Evolutionary conservation across 2,797 vertebrate genomes (phyloP).

Genomic region (Macropodus opercularis): DNA sequence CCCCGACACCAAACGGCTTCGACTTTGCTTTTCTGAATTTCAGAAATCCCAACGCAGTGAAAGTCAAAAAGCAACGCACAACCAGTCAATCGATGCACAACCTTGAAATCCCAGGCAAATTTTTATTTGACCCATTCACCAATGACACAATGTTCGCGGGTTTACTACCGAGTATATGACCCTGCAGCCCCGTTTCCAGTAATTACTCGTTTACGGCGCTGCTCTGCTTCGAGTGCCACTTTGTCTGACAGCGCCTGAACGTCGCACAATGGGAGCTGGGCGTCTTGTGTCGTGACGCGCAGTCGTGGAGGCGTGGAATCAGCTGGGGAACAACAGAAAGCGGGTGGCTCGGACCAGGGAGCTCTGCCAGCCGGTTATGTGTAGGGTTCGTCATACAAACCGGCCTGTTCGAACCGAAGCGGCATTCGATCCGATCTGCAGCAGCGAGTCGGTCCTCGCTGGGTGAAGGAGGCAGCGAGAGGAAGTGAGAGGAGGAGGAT

Average conservation of each 20-base stretch:
- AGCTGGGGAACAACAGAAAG: constrained; percentile 81
- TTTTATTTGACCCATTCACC: too few species aligned
- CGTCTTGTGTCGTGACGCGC: constrained; percentile 67
- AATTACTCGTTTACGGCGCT: not conserved
- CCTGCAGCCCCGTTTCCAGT: rapidly evolving
- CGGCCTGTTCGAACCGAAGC: not conserved
- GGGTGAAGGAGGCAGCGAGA: constrained; percentile 27
- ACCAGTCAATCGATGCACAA: not conserved
- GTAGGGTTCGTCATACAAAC: constrained; percentile 9
- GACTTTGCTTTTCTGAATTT: not conserved
- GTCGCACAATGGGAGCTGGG: constrained; percentile 43
- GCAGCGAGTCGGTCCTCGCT: constrained; percentile 11
- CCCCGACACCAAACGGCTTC: rapidly evolving
- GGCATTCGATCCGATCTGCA: not conserved
- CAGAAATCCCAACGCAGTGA: not conserved
- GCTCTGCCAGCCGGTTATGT: constrained; percentile 37
- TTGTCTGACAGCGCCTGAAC: constrained; percentile 38
- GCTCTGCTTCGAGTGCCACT: rapidly evolving
- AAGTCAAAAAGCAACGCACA: not conserved
- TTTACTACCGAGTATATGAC: not conserved
- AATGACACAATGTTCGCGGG: rapidly evolving
- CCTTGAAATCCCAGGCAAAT: rapidly evolving
- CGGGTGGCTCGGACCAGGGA: constrained; percentile 51
- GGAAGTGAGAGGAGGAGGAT: constrained; percentile 66
- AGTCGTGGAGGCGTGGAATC: constrained; percentile 77